Evolutionary conservation across 1,140 invertebrate species (phyloP).

Genomic region (Caligus rogercresseyi): DNA sequence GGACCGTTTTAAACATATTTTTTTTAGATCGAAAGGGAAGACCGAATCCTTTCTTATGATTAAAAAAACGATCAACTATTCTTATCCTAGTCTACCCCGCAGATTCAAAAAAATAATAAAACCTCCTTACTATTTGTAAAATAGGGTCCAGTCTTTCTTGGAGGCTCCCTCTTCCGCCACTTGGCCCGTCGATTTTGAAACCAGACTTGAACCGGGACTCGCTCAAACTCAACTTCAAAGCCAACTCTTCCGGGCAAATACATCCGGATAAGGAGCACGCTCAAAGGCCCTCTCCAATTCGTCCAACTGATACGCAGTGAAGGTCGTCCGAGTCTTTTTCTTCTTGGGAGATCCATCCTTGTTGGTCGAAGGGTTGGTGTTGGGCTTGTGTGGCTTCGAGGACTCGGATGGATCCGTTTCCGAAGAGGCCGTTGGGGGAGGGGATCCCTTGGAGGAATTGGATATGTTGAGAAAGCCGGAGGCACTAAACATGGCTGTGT

Average conservation of each 20-base stretch:
- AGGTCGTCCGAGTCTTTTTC: slow-evolving; percentile 51
- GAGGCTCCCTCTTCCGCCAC: slow-evolving; percentile 93
- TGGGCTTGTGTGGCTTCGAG: background rate
- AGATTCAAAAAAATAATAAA: no score
- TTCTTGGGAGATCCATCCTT: slow-evolving; percentile 11
- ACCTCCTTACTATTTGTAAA: background rate
- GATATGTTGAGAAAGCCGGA: background rate
- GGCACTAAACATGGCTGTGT: background rate
- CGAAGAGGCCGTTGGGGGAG: background rate
- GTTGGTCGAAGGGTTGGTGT: background rate
- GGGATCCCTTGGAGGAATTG: background rate
- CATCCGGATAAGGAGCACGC: slow-evolving; percentile 84
- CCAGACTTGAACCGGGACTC: slow-evolving; percentile 44
- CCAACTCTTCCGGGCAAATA: slow-evolving; percentile 53
- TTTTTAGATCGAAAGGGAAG: no score
- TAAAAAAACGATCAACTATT: no score
- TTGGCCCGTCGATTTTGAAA: slow-evolving; percentile 89
- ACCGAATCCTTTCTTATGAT: no score
- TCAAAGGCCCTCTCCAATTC: slow-evolving; percentile 85
- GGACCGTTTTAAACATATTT: no score
- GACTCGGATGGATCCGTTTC: background rate
- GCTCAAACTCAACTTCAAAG: slow-evolving; percentile 30
- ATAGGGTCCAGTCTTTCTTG: slow-evolving; percentile 46
- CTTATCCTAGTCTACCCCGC: no score
- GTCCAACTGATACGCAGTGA: slow-evolving; percentile 85